Percentiles rank a stretch among this genome's conserved stretches.
Conservation (phyloP, 2,888 invertebrate genomes). For the Campoletis raptor region DNA sequence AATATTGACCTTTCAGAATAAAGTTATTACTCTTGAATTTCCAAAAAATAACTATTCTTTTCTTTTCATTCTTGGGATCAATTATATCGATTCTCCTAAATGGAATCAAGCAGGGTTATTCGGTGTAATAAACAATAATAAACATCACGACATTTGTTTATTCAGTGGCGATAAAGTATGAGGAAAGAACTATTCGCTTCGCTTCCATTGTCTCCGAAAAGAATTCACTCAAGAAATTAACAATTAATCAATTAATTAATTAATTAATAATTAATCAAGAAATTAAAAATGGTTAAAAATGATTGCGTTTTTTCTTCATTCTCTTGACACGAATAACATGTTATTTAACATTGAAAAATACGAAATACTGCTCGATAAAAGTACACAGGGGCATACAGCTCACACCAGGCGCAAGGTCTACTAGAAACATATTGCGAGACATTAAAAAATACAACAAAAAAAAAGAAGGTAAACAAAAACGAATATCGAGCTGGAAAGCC, state of each 20-base stretch:
- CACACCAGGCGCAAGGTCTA: background rate
- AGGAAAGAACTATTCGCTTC: no score
- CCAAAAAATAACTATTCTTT: background rate
- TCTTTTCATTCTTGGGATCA: background rate
- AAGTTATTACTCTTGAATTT: background rate
- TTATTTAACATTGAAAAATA: background rate
- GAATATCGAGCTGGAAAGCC: slow-evolving; percentile 40
- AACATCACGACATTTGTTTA: no score
- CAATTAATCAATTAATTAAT: no score
- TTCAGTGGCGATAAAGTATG: no score
- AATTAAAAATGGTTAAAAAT: background rate
- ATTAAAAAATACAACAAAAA: slow-evolving; percentile 16
- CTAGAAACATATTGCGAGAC: background rate
- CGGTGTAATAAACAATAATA: no score
- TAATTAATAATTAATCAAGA: no score
- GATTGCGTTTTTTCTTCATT: background rate
- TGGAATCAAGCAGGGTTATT: no score
- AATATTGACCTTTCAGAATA: background rate
- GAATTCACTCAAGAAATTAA: no score
- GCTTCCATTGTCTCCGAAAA: no score
- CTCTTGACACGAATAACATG: background rate
- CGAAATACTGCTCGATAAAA: background rate
- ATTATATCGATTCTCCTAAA: background rate
- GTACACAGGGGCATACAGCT: background rate
- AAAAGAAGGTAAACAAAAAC: slow-evolving; percentile 16